Conservation (phyloP, 2,113 vertebrate species). For the Phycodurus eques region DNA sequence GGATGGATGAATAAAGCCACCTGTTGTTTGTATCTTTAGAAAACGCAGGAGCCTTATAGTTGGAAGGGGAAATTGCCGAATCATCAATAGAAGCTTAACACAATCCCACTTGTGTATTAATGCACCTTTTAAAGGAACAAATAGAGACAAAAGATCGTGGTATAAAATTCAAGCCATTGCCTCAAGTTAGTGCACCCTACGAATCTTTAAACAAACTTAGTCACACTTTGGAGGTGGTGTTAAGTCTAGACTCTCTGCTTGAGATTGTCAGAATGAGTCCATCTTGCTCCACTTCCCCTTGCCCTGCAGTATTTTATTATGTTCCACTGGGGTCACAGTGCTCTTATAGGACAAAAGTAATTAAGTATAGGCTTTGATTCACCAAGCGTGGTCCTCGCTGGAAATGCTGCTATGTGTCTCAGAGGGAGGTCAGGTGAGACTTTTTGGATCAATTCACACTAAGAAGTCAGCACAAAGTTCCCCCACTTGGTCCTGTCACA, state of each 20-base stretch:
- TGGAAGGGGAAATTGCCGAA: constrained; percentile 36
- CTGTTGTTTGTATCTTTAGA: constrained; percentile 34
- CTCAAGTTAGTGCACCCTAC: constrained; percentile 21
- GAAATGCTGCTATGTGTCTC: constrained; percentile 19
- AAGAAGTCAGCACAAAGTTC: constrained; percentile 12
- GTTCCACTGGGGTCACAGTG: constrained; percentile 16
- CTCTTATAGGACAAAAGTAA: constrained; percentile 38
- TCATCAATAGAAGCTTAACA: constrained; percentile 56
- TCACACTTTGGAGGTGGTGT: constrained; percentile 30
- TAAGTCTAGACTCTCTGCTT: constrained; percentile 29
- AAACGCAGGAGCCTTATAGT: not conserved
- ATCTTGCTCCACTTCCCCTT: constrained; percentile 23
- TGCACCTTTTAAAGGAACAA: constrained; percentile 51
- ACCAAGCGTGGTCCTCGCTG: constrained; percentile 21
- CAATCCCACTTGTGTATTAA: constrained; percentile 21
- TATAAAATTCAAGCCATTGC: constrained; percentile 50
- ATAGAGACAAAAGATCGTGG: constrained; percentile 35
- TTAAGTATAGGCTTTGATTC: constrained; percentile 39
- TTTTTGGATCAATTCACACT: constrained; percentile 16
- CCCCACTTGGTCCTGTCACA: not conserved
- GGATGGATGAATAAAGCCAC: constrained; percentile 8
- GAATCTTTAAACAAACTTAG: constrained; percentile 40
- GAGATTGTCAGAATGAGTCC: constrained; percentile 28
- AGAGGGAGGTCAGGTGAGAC: constrained; percentile 30
- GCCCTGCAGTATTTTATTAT: constrained; percentile 12